Evolutionary conservation across 2,113 vertebrate genomes (phyloP).

Genomic region (Perognathus longimembris): DNA sequence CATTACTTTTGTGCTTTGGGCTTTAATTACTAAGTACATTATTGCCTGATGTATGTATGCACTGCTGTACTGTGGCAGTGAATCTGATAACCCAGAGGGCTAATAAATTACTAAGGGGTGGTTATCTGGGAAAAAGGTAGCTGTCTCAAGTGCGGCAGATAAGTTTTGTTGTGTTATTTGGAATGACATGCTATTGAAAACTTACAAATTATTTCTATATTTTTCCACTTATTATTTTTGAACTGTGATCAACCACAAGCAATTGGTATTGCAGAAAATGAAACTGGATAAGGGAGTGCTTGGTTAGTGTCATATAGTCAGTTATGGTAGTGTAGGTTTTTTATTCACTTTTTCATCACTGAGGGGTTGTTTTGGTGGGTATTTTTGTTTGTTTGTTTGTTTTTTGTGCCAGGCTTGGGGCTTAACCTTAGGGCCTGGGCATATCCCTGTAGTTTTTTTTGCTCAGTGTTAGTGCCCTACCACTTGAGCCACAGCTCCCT

Average conservation of each 20-base stretch:
- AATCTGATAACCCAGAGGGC: background rate
- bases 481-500: too few relatives aligned
- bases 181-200: background rate
- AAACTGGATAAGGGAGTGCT: background rate
- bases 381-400: too few relatives aligned
- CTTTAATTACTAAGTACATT: background rate
- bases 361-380: too few relatives aligned
- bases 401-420: too few relatives aligned
- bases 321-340: background rate
- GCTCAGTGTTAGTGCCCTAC: too few relatives aligned
- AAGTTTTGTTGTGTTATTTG: background rate
- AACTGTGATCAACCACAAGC: background rate
- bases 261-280: background rate
- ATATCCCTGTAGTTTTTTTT: too few relatives aligned
- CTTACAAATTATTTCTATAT: background rate
- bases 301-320: slow-evolving; percentile 7
- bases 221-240: background rate
- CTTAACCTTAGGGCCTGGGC: too few relatives aligned
- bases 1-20: background rate
- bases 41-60: background rate
- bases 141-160: background rate
- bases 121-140: background rate
- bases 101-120: background rate
- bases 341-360: background rate
- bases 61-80: background rate